A percentile compares a stretch with the other conserved stretches of the same genome.
These are phyloP conservation scores for Chaetophractus vellerosus DNA, from an alignment of 2,797 vertebrate species.

Conservation along the genomic window DNA sequence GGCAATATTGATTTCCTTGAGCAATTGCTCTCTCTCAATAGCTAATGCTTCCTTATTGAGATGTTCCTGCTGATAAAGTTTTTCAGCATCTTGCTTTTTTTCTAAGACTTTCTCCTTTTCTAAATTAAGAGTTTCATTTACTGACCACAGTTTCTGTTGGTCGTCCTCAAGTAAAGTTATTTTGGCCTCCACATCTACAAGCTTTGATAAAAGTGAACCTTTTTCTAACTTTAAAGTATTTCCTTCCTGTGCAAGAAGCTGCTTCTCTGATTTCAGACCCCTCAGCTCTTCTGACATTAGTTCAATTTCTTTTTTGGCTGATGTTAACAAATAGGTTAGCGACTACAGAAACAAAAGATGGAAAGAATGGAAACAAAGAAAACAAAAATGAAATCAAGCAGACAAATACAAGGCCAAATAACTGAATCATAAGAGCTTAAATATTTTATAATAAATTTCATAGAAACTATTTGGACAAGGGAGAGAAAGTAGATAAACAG, in stretches of 20 bases:
- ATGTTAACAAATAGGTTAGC: constrained; percentile 96
- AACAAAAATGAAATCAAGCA: constrained; percentile 94
- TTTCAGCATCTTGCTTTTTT: constrained; percentile 90
- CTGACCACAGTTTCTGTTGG: constrained; percentile 89
- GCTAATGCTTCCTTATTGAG: constrained; percentile 87
- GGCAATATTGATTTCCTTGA: constrained; percentile 87
- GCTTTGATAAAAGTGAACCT: constrained; percentile 90
- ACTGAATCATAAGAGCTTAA: constrained; percentile 9
- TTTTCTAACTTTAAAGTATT: constrained; percentile 92
- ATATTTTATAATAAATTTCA: constrained; percentile 72
- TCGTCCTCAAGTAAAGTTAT: constrained; percentile 89
- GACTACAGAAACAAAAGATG: constrained; percentile 94
- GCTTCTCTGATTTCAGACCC: constrained; percentile 94
- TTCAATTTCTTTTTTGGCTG: constrained; percentile 95
- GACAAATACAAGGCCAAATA: constrained; percentile 87
- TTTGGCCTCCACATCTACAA: constrained; percentile 90
- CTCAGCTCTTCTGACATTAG: constrained; percentile 94
- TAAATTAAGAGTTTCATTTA: constrained; percentile 90
- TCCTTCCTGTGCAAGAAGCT: constrained; percentile 91
- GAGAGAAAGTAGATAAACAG: neutral
- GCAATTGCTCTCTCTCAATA: constrained; percentile 88
- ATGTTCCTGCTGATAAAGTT: constrained; percentile 86
- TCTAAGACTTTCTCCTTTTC: constrained; percentile 89
- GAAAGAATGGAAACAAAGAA: constrained; percentile 93
- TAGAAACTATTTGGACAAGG: neutral